These are phyloP conservation scores for Drosophila murphyi DNA, from an alignment of 1,140 invertebrate species.

Conservation along the genomic window DNA sequence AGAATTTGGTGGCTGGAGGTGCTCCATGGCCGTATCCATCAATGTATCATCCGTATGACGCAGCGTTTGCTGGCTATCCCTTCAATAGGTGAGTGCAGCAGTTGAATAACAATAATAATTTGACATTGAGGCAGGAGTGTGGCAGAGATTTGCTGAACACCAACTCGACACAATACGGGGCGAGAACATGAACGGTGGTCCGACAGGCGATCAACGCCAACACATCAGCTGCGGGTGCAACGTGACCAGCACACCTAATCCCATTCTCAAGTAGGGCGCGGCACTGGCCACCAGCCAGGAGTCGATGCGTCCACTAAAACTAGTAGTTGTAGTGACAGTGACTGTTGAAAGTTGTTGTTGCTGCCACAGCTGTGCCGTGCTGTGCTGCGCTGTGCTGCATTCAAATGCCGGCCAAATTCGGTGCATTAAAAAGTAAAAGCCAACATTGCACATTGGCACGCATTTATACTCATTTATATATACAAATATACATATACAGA, in stretches of 20 bases:
- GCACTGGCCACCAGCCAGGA: constrained; percentile 17
- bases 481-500: background rate
- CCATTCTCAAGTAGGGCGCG: constrained; percentile 39
- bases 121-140: constrained; percentile 19
- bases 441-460: constrained; percentile 54
- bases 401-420: constrained; percentile 46
- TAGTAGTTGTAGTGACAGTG: background rate
- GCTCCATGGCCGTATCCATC: constrained; percentile 94
- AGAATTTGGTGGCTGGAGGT: constrained; percentile 92
- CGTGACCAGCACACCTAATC: constrained; percentile 56
- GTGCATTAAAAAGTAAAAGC: constrained; percentile 59
- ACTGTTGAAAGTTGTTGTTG: constrained; percentile 17
- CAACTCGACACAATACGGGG: background rate
- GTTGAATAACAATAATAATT: constrained; percentile 13
- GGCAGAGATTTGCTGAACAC: constrained; percentile 5
- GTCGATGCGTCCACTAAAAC: background rate
- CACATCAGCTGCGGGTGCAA: constrained; percentile 41
- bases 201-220: constrained; percentile 69
- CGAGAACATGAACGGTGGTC: constrained; percentile 69
- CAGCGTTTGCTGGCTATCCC: constrained; percentile 94
- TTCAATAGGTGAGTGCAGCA: constrained; percentile 93
- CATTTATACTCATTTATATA: constrained; percentile 5
- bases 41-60: constrained; percentile 95
- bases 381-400: constrained; percentile 47
- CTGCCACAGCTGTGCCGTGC: constrained; percentile 5